Percentiles rank a stretch among this genome's conserved stretches.
phyloP scores from a whole-genome alignment of 2,113 vertebrate genomes.

The Silurus meridionalis region DNA sequence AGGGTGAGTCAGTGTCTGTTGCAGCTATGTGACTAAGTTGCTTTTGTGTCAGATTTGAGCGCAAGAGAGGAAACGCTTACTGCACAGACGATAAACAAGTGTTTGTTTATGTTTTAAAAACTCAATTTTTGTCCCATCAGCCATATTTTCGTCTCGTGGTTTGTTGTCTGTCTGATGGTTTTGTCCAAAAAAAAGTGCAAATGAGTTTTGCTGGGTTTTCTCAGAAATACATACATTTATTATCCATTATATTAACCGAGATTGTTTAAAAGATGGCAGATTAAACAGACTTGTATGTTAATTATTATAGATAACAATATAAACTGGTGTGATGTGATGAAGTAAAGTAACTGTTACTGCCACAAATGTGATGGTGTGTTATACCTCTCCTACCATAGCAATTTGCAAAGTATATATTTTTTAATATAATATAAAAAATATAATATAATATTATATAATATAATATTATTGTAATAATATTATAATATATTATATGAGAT shows the following conservation, averaged over 20 bases:
- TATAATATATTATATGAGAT: no score
- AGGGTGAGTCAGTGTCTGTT: slow-evolving; percentile 60
- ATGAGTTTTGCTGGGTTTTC: slow-evolving; percentile 9
- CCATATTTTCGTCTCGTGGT: background rate
- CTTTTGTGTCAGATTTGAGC: slow-evolving; percentile 53
- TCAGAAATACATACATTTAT: slow-evolving; percentile 32
- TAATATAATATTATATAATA: no score
- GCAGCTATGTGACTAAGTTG: slow-evolving; percentile 55
- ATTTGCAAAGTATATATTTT: background rate
- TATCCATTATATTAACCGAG: slow-evolving; percentile 38
- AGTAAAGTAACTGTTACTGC: background rate
- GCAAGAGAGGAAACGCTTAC: slow-evolving; percentile 31
- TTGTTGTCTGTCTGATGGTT: background rate
- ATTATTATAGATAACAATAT: background rate
- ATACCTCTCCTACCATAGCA: background rate
- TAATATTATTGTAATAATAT: no score
- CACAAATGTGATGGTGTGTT: background rate
- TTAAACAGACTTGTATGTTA: slow-evolving; percentile 34
- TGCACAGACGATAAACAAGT: background rate
- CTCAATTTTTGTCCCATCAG: slow-evolving; percentile 3
- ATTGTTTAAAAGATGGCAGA: slow-evolving; percentile 1
- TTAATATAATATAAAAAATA: no score
- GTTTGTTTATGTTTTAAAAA: background rate
- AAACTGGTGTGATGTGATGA: background rate
- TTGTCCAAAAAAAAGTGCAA: background rate